Evolutionary conservation across 53 echinoderm and acorn worm species (phyloP).

Genomic region (Stichopus horrens): DNA sequence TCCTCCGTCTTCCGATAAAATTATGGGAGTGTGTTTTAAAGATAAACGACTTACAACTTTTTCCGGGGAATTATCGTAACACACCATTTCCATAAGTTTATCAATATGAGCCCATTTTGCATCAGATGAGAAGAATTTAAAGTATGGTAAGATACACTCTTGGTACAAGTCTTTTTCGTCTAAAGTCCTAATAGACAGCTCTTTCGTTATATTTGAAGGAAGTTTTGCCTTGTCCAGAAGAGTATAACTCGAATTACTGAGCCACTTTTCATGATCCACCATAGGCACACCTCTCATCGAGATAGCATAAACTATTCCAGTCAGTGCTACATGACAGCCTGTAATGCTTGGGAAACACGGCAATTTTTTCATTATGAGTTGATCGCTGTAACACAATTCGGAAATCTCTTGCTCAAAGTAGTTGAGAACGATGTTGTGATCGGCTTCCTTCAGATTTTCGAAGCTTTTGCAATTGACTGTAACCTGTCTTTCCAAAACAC

Average conservation of each 20-base stretch:
- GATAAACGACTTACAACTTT: neutral
- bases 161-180: neutral
- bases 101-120: conserved; percentile 6
- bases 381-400: neutral
- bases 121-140: neutral
- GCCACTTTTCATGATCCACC: neutral
- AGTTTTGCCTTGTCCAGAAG: neutral
- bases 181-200: neutral
- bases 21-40: neutral
- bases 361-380: neutral
- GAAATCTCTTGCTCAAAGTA: neutral
- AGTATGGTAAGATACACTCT: neutral
- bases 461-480: neutral
- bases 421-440: neutral
- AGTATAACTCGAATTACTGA: too few relatives aligned
- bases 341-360: conserved; percentile 1
- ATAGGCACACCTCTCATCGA: neutral
- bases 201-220: neutral
- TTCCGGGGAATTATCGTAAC: neutral
- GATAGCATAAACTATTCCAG: neutral
- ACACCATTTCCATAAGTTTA: conserved; percentile 2
- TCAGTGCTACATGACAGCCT: neutral
- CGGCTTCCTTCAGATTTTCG: neutral
- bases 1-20: neutral
- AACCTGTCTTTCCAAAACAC: neutral